These are phyloP conservation scores for Hydrochoerus hydrochaeris DNA, from an alignment of 2,113 vertebrate genomes.

Conservation along the genomic window DNA sequence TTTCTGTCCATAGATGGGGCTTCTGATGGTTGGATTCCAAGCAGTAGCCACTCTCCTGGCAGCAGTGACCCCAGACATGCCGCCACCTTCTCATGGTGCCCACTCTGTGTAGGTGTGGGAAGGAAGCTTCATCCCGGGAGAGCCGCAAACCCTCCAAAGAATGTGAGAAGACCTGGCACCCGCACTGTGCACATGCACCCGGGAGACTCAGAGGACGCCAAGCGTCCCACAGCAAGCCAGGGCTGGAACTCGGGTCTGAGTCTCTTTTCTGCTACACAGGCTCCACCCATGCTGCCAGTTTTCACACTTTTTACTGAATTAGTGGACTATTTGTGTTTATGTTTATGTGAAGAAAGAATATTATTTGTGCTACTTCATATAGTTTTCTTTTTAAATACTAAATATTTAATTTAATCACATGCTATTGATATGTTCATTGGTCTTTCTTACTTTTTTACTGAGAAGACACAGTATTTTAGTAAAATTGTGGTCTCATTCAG, in stretches of 20 bases:
- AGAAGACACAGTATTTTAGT: neutral
- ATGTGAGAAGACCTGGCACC: neutral
- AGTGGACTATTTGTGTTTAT: neutral
- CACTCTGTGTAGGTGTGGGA: neutral
- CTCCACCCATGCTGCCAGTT: neutral
- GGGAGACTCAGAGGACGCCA: neutral
- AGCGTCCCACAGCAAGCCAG: neutral
- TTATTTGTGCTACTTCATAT: neutral
- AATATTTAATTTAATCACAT: slow-evolving; percentile 15
- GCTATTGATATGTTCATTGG: neutral
- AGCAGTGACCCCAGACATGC: neutral
- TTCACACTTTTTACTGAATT: neutral
- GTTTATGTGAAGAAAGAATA: slow-evolving; percentile 5
- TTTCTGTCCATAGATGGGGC: neutral
- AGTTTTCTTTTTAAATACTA: slow-evolving; percentile 33
- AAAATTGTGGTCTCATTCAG: neutral
- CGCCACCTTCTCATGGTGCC: neutral
- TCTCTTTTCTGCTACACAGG: neutral
- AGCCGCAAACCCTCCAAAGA: neutral
- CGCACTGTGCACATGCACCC: neutral
- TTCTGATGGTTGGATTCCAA: neutral
- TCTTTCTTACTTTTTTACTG: neutral
- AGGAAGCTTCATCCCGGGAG: neutral
- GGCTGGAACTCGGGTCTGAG: neutral
- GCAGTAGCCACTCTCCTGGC: neutral